Evolutionary conservation across 2,797 vertebrate species (phyloP), one percentile per base, ranked within the genome.

Genomic region (Xerus rutilus): DNA sequence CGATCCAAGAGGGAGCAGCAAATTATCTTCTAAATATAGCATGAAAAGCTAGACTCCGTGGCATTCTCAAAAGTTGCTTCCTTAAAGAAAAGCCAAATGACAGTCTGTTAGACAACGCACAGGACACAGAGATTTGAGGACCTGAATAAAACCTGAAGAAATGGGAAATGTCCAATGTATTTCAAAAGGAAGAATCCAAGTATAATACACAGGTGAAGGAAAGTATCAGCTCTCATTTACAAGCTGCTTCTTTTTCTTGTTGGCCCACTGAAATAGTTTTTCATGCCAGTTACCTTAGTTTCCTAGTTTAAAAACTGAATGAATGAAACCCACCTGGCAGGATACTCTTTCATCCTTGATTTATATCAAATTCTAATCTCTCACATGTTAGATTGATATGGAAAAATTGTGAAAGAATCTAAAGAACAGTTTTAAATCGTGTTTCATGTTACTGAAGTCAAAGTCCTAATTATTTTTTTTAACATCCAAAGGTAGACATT

Each of bases 11-110:
- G 95, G 84, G 86, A 94, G 1, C 92, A 94, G 94, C 81, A 96
- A 97, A 96, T 97, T 96, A 96, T 97, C 89, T 97, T 98, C 96
- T 96, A 97, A 96, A 98, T 97, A 97, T 93, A 97, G 96, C 94
- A 95, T 95, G 96, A 94, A 95, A 96, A 96, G 72, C 79, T 84
- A 83, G 45, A 91, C 23, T 87, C 90, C 78, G 67, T 83, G 47
- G 72, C 49, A 93, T 95, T 96, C 97, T 96, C 96, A 85, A 87
- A 97, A 96, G 94, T 92, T 87, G 69, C 89, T 96, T 82, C 52
- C 70, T 59, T 95, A 88, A 94, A 94, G 94, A 93, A 96, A 96
- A 92, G 70, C 49, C 43, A 97, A 95, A 90, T 91, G 81, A 93
- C 77, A 79, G 32, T 74, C 89, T 96, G 89, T 89, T 95, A 88